Percentiles rank a stretch among this genome's conserved stretches.
These are phyloP conservation scores for Microcebus lehilahytsara DNA, from an alignment of 2,113 vertebrate species.

Conservation along the genomic window DNA sequence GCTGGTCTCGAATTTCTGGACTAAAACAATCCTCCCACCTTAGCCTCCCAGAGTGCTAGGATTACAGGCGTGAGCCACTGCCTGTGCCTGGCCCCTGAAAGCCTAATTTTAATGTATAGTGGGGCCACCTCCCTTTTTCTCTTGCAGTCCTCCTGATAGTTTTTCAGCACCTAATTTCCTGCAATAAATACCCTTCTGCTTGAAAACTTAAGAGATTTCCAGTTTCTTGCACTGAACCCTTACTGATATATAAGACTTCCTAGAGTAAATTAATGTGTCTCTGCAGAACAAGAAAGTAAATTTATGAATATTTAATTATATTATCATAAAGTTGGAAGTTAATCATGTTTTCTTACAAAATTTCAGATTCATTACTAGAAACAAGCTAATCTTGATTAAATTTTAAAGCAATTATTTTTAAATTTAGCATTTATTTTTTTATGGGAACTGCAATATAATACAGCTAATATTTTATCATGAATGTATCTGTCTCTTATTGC, in stretches of 20 bases:
- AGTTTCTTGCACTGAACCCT: not conserved
- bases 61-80: no score
- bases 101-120: not conserved
- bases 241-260: not conserved
- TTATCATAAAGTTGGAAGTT: not conserved
- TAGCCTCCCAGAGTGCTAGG: no score
- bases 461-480: not conserved
- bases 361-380: not conserved
- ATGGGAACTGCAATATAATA: not conserved
- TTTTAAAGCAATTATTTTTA: not conserved
- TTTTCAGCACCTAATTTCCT: not conserved
- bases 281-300: not conserved
- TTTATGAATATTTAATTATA: not conserved
- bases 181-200: not conserved
- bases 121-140: not conserved
- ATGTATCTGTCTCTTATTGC: not conserved
- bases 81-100: not conserved
- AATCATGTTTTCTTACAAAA: not conserved
- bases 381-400: not conserved
- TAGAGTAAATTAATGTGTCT: not conserved
- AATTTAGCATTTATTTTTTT: not conserved
- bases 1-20: no score
- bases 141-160: not conserved
- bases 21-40: no score
- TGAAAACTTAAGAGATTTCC: not conserved